Base-by-base conservation (phyloP, 92 coral and sea anemone genomes). In the Actinernus sp. region DNA sequence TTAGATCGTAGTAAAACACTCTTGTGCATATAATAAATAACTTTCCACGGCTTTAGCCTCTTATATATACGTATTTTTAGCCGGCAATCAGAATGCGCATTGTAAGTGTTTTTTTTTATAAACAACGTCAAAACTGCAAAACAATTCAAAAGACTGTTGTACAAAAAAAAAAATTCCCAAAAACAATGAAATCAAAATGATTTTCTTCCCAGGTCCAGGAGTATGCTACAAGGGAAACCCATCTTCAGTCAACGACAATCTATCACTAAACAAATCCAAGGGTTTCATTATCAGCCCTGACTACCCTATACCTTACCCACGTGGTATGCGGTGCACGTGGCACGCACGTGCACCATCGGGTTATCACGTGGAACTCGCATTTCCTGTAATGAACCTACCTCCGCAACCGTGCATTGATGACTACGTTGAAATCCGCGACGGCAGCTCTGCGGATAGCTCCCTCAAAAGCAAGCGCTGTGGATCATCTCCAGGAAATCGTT, bases 261-360 rank as follows among this genome's bases (percentile, higher is more conserved):
- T 70, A 2, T 31, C 46, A 14, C 47, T 57, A 63, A 70, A 37
- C 19, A 38, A 20, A 7, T 55, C 34, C 23, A 52, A 62, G 13
- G 78, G 78, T 1, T 33, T 27, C 14, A 27, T 70, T 30, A 57
- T 66, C 20, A 70, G 78, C 26, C 78, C 78, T 16, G 52, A 49
- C 23, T 43, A 55, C 17, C 66, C 50, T 19, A 23, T 27, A 11
- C 54, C 61, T 17, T 70, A 34, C 58, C 29, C 63, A 38, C 56
- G 47, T 43, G 78, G 61, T 1, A 55, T 59, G 38, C 34, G 33
- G 19, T 70, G 78, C 78, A 70, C 78, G 33, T 70, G 78, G 78
- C 37, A 43, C 25, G 78, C 55, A 25, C 28, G 44, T 17, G 78
- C 78, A 26, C 57, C 78, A 16, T 47, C 18, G 6, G 78, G 78